A percentile compares a stretch with the other conserved stretches of the same genome.
These are phyloP conservation scores for Diplodus sargus DNA, from an alignment of 2,797 vertebrate species.

Conservation along the genomic window DNA sequence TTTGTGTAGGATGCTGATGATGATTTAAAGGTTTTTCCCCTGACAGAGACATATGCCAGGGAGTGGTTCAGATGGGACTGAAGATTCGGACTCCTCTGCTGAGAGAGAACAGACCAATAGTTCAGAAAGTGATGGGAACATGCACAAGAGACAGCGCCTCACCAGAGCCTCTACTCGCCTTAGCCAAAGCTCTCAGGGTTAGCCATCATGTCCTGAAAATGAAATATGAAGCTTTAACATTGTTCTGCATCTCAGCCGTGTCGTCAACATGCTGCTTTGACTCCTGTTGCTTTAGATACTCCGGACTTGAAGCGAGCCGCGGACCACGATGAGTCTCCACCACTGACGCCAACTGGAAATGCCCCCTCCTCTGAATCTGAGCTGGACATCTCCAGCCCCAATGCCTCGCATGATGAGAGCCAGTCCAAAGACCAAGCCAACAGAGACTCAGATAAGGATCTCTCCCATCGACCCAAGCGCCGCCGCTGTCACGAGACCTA, in stretches of 20 bases:
- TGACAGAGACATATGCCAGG: constrained; percentile 92
- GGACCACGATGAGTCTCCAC: constrained; percentile 97
- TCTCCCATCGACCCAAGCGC: constrained; percentile 96
- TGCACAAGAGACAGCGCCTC: constrained; percentile 91
- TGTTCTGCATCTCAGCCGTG: not conserved
- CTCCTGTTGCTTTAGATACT: constrained; percentile 68
- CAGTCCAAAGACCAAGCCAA: constrained; percentile 92
- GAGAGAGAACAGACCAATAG: constrained; percentile 98
- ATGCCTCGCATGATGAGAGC: constrained; percentile 96
- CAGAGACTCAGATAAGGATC: constrained; percentile 96
- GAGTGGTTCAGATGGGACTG: constrained; percentile 97
- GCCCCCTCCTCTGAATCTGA: constrained; percentile 99
- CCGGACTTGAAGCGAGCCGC: constrained; percentile 92
- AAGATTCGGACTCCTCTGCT: constrained; percentile 97
- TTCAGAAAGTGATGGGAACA: constrained; percentile 94
- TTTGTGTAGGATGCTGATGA: not conserved
- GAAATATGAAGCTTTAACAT: not conserved
- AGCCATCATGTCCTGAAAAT: constrained; percentile 11
- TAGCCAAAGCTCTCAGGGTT: constrained; percentile 98
- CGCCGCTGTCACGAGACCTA: constrained; percentile 99
- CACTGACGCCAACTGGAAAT: constrained; percentile 97
- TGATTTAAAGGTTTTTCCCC: not conserved
- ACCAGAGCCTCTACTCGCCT: constrained; percentile 95
- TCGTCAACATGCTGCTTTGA: constrained; percentile 1
- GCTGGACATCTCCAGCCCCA: constrained; percentile 98